phyloP scores from a whole-genome alignment of 2,888 invertebrate genomes.

The Caenorhabditis doughertyi region DNA sequence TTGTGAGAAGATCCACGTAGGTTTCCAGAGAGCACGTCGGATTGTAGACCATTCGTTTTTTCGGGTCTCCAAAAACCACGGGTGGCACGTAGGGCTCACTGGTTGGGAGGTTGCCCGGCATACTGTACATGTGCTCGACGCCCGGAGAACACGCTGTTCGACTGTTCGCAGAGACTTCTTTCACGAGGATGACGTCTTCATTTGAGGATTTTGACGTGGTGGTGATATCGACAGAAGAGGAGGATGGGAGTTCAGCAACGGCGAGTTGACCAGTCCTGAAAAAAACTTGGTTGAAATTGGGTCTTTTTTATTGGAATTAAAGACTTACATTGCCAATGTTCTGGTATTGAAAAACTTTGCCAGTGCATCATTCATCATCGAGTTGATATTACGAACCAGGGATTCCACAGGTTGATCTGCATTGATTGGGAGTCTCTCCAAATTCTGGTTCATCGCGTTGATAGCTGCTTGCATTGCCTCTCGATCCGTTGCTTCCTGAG shows the following conservation, averaged over 20 bases:
- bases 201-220: neutral
- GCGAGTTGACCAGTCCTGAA: neutral
- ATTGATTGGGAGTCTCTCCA: neutral
- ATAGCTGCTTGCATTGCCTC: constrained; percentile 30
- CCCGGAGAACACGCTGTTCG: constrained; percentile 19
- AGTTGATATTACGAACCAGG: constrained; percentile 22
- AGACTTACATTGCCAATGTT: neutral
- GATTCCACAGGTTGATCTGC: constrained; percentile 25
- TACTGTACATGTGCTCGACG: constrained; percentile 30
- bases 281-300: neutral
- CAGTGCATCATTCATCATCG: constrained; percentile 48
- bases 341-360: constrained; percentile 24
- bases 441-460: constrained; percentile 16
- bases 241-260: neutral
- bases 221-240: neutral
- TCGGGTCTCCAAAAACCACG: neutral
- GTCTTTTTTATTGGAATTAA: neutral
- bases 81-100: neutral
- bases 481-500: neutral
- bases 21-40: constrained; percentile 5
- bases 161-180: neutral
- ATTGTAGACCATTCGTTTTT: neutral
- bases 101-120: neutral
- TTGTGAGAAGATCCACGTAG: constrained; percentile 5
- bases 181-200: neutral